Base-by-base conservation (phyloP, 2,888 invertebrate species). In the Yponomeuta evonymella region DNA sequence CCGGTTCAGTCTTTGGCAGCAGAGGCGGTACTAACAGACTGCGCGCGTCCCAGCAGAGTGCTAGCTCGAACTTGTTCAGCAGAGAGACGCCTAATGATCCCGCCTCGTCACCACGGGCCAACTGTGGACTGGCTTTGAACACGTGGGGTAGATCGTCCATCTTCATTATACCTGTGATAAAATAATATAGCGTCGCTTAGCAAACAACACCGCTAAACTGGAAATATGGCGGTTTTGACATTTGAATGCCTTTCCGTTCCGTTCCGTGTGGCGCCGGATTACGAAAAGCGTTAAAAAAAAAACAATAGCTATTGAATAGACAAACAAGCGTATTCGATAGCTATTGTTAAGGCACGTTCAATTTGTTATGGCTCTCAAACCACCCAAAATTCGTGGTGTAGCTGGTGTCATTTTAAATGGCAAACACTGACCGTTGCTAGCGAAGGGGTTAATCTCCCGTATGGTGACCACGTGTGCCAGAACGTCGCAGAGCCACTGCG, bases 401-500 rank as follows among this genome's bases (percentile, higher is more conserved):
- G 23, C 23, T 23, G 23, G 23, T 23, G 23, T 23, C 23, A 23
- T 23, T 23, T 0, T 23, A 0, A 23, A 23, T 23, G 23, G 23
- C 36, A 43, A 43, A 8, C 8, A 74, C 79, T 75, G 76, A 89
- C 97, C 98, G 72, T 96, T 96, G 75, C 95, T 94, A 0, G 98
- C 98, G 84, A 98, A 98, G 0, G 98, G 98, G 91, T 99, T 99
- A 75, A 99, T 97, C 89, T 99, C 98, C n/a, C 98, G 89, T 30
- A 99, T 97, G 0, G 99, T 98, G 58, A 99, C 98, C 1, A 99
- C 98, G 84, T 98, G 98, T 0, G 99, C 98, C 63, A 99, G 86
- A 94, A 99, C 97, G 85, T 99, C 99, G 87, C 99, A 99, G 65
- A 99, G 93, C 99, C 99, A 99, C 85, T 99, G 99, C 0, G 99